A percentile compares a stretch with the other conserved stretches of the same genome.
These are phyloP conservation scores for Megaceryle torquata DNA, from an alignment of 2,113 vertebrate genomes.

Conservation along the genomic window DNA sequence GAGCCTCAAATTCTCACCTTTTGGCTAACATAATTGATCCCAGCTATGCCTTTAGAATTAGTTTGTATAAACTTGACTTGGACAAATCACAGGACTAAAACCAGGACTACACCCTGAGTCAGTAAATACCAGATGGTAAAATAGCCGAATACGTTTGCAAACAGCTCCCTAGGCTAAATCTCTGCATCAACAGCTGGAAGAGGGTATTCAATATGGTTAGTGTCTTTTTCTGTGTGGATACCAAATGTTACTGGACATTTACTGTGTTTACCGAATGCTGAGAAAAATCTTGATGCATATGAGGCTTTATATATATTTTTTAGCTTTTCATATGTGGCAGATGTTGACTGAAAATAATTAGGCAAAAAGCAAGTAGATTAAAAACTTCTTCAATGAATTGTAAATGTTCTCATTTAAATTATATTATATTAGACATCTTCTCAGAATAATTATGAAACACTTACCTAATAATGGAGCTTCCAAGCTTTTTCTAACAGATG, in stretches of 20 bases:
- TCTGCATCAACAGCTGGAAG: slow-evolving; percentile 56
- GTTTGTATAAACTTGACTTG: neutral
- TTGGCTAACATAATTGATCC: neutral
- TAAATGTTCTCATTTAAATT: slow-evolving; percentile 23
- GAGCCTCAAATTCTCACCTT: neutral
- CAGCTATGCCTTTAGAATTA: neutral
- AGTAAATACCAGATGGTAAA: slow-evolving; percentile 57
- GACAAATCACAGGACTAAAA: neutral
- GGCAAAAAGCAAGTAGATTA: slow-evolving; percentile 20
- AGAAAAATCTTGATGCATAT: neutral
- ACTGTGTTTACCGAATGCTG: neutral
- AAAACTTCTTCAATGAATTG: slow-evolving; percentile 49
- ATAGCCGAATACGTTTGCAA: slow-evolving; percentile 15
- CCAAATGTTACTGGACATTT: slow-evolving; percentile 40
- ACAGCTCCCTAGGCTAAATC: slow-evolving; percentile 23
- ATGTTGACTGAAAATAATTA: slow-evolving; percentile 57
- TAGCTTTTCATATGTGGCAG: slow-evolving; percentile 27
- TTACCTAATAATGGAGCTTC: slow-evolving; percentile 59
- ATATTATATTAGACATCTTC: slow-evolving; percentile 25
- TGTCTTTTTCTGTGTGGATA: slow-evolving; percentile 19
- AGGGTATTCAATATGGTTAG: neutral
- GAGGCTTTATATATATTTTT: neutral
- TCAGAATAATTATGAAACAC: slow-evolving; percentile 58
- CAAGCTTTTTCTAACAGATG: slow-evolving; percentile 62
- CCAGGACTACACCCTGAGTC: neutral